phyloP scores from a whole-genome alignment of 2,797 vertebrate genomes.

The Carduelis carduelis region DNA sequence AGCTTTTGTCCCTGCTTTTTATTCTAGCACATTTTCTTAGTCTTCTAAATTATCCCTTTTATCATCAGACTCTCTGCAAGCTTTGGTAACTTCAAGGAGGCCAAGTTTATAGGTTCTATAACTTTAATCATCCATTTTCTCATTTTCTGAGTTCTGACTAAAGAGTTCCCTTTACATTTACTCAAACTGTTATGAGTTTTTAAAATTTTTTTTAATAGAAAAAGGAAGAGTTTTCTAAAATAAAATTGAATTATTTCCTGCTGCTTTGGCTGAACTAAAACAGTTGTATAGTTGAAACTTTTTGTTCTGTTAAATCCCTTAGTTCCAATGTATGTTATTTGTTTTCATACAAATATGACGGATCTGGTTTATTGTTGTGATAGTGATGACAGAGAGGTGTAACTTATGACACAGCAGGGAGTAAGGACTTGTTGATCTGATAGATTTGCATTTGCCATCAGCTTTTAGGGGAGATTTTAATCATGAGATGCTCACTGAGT shows the following conservation, averaged over 20 bases:
- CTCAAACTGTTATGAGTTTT: slow-evolving; percentile 44
- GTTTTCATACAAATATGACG: neutral
- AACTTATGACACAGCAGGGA: neutral
- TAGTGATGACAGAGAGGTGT: neutral
- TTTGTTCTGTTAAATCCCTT: slow-evolving; percentile 48
- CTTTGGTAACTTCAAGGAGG: slow-evolving; percentile 28
- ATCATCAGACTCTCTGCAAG: neutral
- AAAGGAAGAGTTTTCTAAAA: neutral
- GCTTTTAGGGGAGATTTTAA: neutral
- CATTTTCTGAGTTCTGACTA: slow-evolving; percentile 55
- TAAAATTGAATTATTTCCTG: slow-evolving; percentile 8
- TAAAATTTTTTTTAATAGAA: slow-evolving; percentile 19
- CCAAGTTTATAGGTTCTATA: slow-evolving; percentile 15
- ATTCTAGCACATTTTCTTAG: neutral
- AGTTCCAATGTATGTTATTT: slow-evolving; percentile 18
- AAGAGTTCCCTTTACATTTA: slow-evolving; percentile 41
- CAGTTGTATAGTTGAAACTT: slow-evolving; percentile 41
- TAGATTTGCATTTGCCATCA: neutral
- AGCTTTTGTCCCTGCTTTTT: neutral
- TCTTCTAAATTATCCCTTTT: slow-evolving; percentile 24
- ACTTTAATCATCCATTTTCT: slow-evolving; percentile 61
- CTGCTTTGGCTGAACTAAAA: slow-evolving; percentile 55
- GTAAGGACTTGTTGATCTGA: neutral
- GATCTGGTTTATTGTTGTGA: neutral
- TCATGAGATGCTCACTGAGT: neutral